Evolutionary conservation across 2,113 vertebrate species (phyloP).

Genomic region (Athene noctua): DNA sequence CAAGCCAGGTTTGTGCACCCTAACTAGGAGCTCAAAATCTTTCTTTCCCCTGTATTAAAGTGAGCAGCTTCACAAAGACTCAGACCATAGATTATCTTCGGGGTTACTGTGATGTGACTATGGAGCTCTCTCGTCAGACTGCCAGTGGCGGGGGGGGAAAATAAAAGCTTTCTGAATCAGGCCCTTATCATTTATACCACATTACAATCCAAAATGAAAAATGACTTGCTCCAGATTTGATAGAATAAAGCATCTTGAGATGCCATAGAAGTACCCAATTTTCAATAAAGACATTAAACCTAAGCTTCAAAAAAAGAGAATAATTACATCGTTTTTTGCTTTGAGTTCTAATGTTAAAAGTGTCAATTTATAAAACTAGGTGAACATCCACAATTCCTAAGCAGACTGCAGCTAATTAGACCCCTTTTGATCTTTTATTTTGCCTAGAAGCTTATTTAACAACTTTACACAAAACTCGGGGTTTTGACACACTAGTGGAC

Average conservation of each 20-base stretch:
- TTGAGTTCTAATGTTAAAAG: constrained; percentile 71
- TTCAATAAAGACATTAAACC: constrained; percentile 72
- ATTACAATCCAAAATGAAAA: constrained; percentile 73
- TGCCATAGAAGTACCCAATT: constrained; percentile 60
- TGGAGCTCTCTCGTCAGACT: constrained; percentile 24
- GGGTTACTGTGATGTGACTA: constrained; percentile 60
- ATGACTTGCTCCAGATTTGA: constrained; percentile 65
- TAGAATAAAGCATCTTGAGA: constrained; percentile 70
- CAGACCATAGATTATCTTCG: constrained; percentile 58
- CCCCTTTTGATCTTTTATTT: constrained; percentile 71
- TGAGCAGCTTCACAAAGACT: constrained; percentile 5
- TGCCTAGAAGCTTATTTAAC: constrained; percentile 68
- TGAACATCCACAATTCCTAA: constrained; percentile 67
- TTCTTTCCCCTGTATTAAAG: constrained; percentile 6
- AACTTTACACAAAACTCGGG: constrained; percentile 61
- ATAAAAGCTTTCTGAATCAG: constrained; percentile 51
- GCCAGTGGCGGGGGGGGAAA: not conserved
- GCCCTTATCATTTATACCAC: constrained; percentile 66
- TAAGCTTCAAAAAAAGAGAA: constrained; percentile 66
- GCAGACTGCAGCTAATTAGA: constrained; percentile 70
- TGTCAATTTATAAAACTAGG: constrained; percentile 72
- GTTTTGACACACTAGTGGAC: constrained; percentile 28
- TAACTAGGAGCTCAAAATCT: constrained; percentile 23
- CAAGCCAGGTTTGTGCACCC: not conserved
- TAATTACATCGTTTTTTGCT: constrained; percentile 72